These are phyloP conservation scores for Marcusenius ussheri DNA, from an alignment of 2,113 vertebrate genomes.

Conservation along the genomic window DNA sequence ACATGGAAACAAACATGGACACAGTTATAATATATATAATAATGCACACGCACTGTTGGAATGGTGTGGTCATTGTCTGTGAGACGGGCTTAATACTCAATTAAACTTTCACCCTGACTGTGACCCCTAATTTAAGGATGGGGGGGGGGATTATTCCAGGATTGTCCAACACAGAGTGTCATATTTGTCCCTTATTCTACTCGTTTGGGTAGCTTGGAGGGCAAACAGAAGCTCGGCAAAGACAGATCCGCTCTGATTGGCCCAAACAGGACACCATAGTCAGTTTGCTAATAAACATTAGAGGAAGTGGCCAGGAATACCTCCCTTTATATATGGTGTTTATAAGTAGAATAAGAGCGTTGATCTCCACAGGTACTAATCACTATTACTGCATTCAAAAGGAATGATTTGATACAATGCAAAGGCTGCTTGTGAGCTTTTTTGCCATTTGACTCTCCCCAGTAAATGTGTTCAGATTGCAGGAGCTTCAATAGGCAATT, in stretches of 20 bases:
- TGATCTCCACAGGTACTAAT: neutral
- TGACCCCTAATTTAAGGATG: neutral
- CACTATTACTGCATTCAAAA: neutral
- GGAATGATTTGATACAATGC: neutral
- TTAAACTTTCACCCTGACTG: neutral
- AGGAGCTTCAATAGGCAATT: neutral
- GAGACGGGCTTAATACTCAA: neutral
- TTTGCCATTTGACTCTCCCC: neutral
- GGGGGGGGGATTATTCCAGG: too few relatives aligned
- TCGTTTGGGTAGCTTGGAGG: neutral
- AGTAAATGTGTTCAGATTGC: neutral
- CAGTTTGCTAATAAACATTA: neutral
- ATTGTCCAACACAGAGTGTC: neutral
- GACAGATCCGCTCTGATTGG: neutral
- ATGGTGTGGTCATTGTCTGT: neutral
- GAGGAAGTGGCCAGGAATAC: neutral
- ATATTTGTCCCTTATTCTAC: neutral
- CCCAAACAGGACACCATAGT: neutral
- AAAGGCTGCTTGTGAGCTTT: neutral
- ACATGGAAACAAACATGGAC: neutral
- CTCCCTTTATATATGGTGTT: neutral
- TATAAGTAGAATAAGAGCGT: neutral
- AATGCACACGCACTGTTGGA: neutral
- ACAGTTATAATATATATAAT: neutral
- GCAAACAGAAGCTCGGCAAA: neutral